A percentile compares a stretch with the other conserved stretches of the same genome.
These are phyloP conservation scores for Todiramphus saurophagus DNA, from an alignment of 2,113 vertebrate species.

Conservation along the genomic window DNA sequence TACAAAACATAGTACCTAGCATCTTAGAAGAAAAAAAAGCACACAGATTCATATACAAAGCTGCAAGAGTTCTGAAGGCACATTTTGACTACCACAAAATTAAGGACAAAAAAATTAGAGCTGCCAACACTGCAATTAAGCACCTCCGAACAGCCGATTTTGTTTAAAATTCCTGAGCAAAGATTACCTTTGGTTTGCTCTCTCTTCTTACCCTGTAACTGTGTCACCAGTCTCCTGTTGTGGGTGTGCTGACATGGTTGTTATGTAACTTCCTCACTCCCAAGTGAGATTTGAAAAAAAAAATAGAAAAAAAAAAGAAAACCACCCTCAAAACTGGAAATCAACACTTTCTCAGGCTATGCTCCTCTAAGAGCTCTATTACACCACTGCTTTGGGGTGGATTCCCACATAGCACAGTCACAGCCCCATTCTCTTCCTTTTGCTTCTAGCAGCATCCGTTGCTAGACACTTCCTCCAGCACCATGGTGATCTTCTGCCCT, in stretches of 20 bases:
- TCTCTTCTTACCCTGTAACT: neutral
- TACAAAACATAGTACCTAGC: neutral
- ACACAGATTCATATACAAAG: neutral
- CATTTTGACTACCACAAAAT: neutral
- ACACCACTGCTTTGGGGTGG: fast-evolving
- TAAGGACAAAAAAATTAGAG: neutral
- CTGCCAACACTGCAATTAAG: neutral
- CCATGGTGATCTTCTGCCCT: fast-evolving
- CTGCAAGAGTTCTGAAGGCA: neutral
- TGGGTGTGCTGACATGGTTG: neutral
- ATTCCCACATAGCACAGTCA: neutral
- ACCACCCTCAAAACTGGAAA: neutral
- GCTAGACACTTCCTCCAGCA: neutral
- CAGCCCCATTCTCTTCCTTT: neutral
- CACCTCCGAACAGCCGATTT: neutral
- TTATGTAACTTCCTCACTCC: neutral
- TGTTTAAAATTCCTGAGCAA: neutral
- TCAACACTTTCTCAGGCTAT: neutral
- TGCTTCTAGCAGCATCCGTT: neutral
- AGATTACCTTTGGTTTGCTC: neutral
- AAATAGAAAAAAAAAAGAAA: neutral
- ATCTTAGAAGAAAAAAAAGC: neutral
- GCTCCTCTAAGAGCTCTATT: neutral
- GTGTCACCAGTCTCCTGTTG: neutral
- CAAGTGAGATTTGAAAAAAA: neutral